phyloP scores from a whole-genome alignment of 2,888 invertebrate genomes.

The Aphodius sticticus region DNA sequence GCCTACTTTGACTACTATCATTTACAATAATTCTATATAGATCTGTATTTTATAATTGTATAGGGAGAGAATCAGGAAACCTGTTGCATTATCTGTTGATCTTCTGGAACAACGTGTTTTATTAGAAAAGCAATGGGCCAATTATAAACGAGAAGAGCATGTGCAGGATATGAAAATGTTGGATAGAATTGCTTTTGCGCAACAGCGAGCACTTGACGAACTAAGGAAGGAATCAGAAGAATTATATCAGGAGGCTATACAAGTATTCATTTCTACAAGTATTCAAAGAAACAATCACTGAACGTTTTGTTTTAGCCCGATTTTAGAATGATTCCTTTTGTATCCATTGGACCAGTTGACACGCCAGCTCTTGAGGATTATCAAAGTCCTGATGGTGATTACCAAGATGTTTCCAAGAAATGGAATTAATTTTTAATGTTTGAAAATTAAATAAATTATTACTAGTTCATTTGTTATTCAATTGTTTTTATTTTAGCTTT shows the following conservation, averaged over 20 bases:
- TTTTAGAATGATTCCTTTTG: conserved; percentile 72
- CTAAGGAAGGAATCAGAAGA: conserved; percentile 83
- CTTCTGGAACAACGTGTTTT: conserved; percentile 70
- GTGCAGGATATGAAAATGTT: conserved; percentile 72
- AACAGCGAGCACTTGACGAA: conserved; percentile 81
- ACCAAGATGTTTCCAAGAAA: conserved; percentile 80
- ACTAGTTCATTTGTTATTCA: neutral
- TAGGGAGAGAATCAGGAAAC: conserved; percentile 57
- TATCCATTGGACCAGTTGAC: conserved; percentile 75
- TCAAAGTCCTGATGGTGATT: conserved; percentile 89
- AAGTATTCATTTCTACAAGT: conserved; percentile 62
- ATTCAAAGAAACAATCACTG: neutral
- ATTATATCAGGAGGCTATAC: conserved; percentile 85
- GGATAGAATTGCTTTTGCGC: conserved; percentile 72
- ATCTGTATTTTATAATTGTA: neutral
- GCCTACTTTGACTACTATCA: neutral
- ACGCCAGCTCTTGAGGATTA: conserved; percentile 87
- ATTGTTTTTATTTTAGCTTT: neutral
- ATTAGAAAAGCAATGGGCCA: conserved; percentile 79
- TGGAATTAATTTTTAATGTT: conserved; percentile 66
- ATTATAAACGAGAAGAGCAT: conserved; percentile 72
- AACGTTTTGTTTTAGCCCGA: conserved; percentile 69
- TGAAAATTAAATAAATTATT: neutral
- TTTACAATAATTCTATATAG: conserved; percentile 6
- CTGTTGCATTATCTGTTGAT: conserved; percentile 63